A percentile compares a stretch with the other conserved stretches of the same genome.
phyloP scores from a whole-genome alignment of 2,888 invertebrate genomes.

The Atrina japonica region DNA sequence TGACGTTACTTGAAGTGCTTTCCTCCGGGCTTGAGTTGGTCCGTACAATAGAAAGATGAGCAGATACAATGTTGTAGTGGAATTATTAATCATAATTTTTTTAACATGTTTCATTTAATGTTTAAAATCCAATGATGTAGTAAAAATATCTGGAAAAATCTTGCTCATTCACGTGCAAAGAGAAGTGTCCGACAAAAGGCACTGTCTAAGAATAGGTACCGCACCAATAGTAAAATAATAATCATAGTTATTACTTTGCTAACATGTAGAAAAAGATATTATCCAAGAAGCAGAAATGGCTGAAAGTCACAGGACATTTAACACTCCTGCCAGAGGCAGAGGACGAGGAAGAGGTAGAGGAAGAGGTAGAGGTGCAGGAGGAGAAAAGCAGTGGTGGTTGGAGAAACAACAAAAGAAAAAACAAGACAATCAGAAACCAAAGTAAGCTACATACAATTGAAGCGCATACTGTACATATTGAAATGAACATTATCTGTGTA shows the following conservation, averaged over 20 bases:
- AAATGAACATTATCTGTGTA: too few relatives aligned
- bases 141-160: too few relatives aligned
- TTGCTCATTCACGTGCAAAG: too few relatives aligned
- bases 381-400: slow-evolving; percentile 60
- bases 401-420: slow-evolving; percentile 60
- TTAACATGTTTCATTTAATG: neutral
- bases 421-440: slow-evolving; percentile 45
- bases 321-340: slow-evolving; percentile 28
- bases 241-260: slow-evolving; percentile 32
- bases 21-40: too few relatives aligned
- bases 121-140: too few relatives aligned
- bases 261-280: slow-evolving; percentile 47
- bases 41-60: too few relatives aligned
- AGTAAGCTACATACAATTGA: slow-evolving; percentile 46
- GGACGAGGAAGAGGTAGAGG: slow-evolving; percentile 50
- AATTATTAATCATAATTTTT: slow-evolving; percentile 1
- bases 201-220: too few relatives aligned
- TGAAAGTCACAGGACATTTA: slow-evolving; percentile 26
- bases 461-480: too few relatives aligned
- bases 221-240: neutral
- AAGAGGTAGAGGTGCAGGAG: slow-evolving; percentile 46
- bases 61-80: too few relatives aligned
- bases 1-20: too few relatives aligned
- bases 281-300: slow-evolving; percentile 51
- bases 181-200: too few relatives aligned